Evolutionary conservation across 2,888 invertebrate species (phyloP).

Genomic region (Microchrysa polita): DNA sequence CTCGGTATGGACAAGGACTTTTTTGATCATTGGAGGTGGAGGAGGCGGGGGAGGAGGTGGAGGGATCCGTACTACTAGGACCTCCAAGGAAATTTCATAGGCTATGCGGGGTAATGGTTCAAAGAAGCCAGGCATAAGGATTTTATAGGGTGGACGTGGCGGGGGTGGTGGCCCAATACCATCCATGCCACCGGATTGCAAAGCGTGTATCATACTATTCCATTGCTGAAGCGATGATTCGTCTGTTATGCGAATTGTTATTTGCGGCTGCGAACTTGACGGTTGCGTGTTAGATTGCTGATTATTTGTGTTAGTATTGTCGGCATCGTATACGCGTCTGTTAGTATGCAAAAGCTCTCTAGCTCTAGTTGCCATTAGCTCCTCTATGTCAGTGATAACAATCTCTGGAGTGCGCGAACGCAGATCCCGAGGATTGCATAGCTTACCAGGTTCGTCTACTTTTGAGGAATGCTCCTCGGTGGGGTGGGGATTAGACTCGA

Average conservation of each 20-base stretch:
- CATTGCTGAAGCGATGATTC: conserved; percentile 59
- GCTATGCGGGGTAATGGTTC: conserved; percentile 63
- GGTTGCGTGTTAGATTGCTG: conserved; percentile 47
- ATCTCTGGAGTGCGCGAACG: conserved; percentile 44
- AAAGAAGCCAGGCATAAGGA: conserved; percentile 64
- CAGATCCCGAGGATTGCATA: not conserved
- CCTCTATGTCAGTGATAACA: conserved; percentile 40
- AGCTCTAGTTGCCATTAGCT: conserved; percentile 17
- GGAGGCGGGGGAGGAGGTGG: conserved; percentile 60
- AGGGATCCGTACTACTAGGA: conserved; percentile 61
- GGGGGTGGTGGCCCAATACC: conserved; percentile 54
- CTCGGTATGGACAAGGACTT: conserved; percentile 62
- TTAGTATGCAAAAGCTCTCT: conserved; percentile 10
- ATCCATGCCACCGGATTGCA: conserved; percentile 48
- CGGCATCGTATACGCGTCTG: conserved; percentile 36
- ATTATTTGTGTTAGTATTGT: conserved; percentile 36
- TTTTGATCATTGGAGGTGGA: conserved; percentile 59
- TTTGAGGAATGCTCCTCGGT: not conserved
- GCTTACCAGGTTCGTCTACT: conserved; percentile 46
- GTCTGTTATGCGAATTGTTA: conserved; percentile 60
- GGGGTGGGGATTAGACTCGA: not conserved
- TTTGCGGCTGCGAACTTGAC: conserved; percentile 48
- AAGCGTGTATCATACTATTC: conserved; percentile 58
- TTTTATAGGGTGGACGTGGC: conserved; percentile 59
- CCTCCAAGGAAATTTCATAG: conserved; percentile 64